phyloP scores from a whole-genome alignment of 2,797 vertebrate species.

The Gobio occitaniae region DNA sequence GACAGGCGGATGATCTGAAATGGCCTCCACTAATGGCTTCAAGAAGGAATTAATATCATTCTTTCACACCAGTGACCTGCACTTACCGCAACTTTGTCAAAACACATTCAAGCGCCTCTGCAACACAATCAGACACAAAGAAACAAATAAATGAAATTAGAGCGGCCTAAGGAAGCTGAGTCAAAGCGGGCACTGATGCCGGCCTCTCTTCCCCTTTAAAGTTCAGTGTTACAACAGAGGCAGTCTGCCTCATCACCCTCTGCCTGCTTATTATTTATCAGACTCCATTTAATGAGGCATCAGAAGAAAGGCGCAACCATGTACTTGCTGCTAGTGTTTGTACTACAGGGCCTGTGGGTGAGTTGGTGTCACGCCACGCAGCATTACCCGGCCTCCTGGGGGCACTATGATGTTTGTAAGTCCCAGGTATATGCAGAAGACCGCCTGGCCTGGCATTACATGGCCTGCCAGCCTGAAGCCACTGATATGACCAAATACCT shows the following conservation, averaged over 20 bases:
- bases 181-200: conserved; percentile 70
- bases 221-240: conserved; percentile 36
- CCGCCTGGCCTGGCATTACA: conserved; percentile 97
- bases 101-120: not conserved
- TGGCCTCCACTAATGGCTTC: conserved; percentile 60
- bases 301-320: conserved; percentile 80
- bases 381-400: conserved; percentile 93
- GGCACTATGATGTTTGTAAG: conserved; percentile 97
- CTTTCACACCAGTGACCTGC: not conserved
- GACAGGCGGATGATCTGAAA: conserved; percentile 73
- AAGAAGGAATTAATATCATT: conserved; percentile 34
- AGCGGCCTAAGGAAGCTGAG: conserved; percentile 59
- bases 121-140: conserved; percentile 28
- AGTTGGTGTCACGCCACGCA: conserved; percentile 86
- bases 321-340: conserved; percentile 88
- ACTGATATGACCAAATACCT: conserved; percentile 95
- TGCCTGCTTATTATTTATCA: conserved; percentile 10
- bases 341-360: conserved; percentile 90
- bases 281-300: conserved; percentile 39
- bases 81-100: conserved; percentile 3
- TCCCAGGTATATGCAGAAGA: conserved; percentile 93
- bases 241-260: not conserved
- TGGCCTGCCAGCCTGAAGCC: conserved; percentile 96
- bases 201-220: conserved; percentile 70
- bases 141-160: conserved; percentile 63